These are phyloP conservation scores for Toxonevra muliebris DNA, from an alignment of 2,888 invertebrate species.

Conservation along the genomic window DNA sequence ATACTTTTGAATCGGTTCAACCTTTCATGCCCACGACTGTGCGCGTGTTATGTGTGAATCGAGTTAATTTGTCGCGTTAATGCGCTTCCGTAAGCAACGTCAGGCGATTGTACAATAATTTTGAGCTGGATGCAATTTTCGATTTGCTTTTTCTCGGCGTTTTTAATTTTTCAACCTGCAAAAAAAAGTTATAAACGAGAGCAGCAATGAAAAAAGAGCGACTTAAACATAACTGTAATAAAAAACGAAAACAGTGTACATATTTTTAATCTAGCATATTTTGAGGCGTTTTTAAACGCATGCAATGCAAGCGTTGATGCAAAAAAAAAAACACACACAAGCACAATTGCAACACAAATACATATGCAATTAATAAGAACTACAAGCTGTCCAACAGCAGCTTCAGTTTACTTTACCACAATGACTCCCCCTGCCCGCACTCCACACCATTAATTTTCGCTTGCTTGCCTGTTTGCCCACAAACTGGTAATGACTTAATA, in stretches of 20 bases:
- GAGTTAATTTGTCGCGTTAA: constrained; percentile 49
- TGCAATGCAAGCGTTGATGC: not conserved
- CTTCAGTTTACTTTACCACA: constrained; percentile 37
- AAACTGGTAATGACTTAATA: constrained; percentile 55
- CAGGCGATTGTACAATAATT: not conserved
- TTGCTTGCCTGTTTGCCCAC: not conserved
- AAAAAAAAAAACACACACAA: constrained; percentile 1
- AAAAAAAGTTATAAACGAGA: too few relatives aligned
- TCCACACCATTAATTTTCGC: constrained; percentile 16
- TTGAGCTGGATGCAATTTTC: too few relatives aligned
- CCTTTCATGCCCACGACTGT: not conserved
- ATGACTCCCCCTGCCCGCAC: constrained; percentile 16
- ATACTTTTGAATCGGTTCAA: too few relatives aligned
- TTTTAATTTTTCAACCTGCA: too few relatives aligned
- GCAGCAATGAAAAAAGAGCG: not conserved
- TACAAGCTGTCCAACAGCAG: constrained; percentile 55
- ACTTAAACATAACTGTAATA: too few relatives aligned
- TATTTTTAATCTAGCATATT: constrained; percentile 29
- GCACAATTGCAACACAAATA: constrained; percentile 20
- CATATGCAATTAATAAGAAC: constrained; percentile 56
- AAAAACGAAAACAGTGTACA: not conserved
- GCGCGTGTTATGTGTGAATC: constrained; percentile 1
- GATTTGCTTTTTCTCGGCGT: too few relatives aligned
- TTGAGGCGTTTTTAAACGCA: constrained; percentile 5
- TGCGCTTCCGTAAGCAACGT: constrained; percentile 21